These are phyloP conservation scores for Glyphotaelius pellucidus DNA, from an alignment of 2,888 invertebrate species.

Conservation along the genomic window DNA sequence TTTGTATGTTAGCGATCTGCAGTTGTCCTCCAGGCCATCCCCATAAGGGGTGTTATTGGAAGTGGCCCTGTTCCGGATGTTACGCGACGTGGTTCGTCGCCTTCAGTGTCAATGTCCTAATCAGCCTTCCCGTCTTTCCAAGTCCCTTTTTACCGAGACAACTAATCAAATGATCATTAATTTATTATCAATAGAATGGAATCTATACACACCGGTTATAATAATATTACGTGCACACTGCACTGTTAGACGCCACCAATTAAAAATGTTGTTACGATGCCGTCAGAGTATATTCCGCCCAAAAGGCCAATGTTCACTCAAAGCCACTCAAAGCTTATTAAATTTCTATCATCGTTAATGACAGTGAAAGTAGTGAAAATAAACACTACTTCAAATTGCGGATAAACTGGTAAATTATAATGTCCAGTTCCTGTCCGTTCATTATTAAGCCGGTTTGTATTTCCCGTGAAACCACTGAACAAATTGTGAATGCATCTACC, in stretches of 20 bases:
- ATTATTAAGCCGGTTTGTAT: not conserved
- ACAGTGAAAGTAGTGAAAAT: conserved; percentile 60
- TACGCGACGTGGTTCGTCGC: too few relatives aligned
- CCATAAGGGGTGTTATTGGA: too few relatives aligned
- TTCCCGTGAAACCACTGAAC: not conserved
- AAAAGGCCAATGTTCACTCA: not conserved
- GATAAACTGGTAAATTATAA: conserved; percentile 2
- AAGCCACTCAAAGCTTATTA: not conserved
- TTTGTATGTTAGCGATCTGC: too few relatives aligned
- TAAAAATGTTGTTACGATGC: not conserved
- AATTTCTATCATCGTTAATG: conserved; percentile 50
- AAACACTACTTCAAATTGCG: conserved; percentile 6
- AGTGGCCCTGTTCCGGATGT: too few relatives aligned
- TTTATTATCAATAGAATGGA: not conserved
- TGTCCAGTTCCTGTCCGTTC: not conserved
- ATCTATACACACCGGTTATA: not conserved
- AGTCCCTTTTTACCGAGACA: not conserved
- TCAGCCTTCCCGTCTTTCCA: not conserved
- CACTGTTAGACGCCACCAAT: not conserved
- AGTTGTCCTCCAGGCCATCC: too few relatives aligned
- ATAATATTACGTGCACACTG: not conserved
- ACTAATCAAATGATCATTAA: too few relatives aligned
- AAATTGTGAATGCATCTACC: not conserved
- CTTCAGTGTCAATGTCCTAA: not conserved
- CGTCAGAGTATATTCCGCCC: not conserved